Percentiles rank a stretch among this genome's conserved stretches.
These are phyloP conservation scores for Arizona elegans DNA, from an alignment of 2,113 vertebrate genomes.

Conservation along the genomic window DNA sequence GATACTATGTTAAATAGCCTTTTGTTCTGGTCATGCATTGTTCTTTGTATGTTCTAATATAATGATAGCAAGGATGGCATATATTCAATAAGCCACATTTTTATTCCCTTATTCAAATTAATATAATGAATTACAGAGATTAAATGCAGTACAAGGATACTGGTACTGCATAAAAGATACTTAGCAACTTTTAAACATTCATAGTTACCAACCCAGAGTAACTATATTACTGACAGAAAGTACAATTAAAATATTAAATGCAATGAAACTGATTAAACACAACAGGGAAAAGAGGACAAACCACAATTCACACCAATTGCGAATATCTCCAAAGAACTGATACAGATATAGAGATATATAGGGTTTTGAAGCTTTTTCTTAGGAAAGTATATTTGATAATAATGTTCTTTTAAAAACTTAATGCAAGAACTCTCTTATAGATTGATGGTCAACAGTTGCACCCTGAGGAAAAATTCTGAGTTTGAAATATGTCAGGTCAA, in stretches of 20 bases:
- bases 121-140: neutral
- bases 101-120: neutral
- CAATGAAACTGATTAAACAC: neutral
- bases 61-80: neutral
- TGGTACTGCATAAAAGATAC: neutral
- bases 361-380: neutral
- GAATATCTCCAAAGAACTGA: neutral
- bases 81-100: neutral
- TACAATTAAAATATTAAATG: slow-evolving; percentile 5
- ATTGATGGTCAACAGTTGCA: neutral
- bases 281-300: neutral
- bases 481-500: neutral
- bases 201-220: neutral
- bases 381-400: neutral
- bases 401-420: neutral
- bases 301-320: neutral
- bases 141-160: neutral
- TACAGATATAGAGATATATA: neutral
- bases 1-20: neutral
- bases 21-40: neutral
- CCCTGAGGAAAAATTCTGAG: neutral
- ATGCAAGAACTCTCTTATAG: neutral
- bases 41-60: neutral
- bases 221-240: neutral
- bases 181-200: neutral